A percentile compares a stretch with the other conserved stretches of the same genome.
These are phyloP conservation scores for Cataglyphis albicans DNA, from an alignment of 2,888 invertebrate species.

Conservation along the genomic window DNA sequence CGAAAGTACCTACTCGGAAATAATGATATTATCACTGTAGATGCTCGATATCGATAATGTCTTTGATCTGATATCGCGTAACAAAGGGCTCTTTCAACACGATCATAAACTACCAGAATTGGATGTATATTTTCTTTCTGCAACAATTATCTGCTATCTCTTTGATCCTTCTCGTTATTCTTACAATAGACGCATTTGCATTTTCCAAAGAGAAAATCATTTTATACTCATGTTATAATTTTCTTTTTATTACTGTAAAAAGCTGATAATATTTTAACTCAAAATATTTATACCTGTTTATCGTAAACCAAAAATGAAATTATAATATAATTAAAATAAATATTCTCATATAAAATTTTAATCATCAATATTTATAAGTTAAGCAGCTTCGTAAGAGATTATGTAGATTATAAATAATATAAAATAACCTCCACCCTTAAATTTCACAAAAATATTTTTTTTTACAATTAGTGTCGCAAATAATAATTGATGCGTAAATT, in stretches of 20 bases:
- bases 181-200: not conserved
- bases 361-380: not conserved
- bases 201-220: not conserved
- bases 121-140: constrained; percentile 30
- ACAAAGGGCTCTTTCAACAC: constrained; percentile 29
- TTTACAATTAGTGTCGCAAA: not conserved
- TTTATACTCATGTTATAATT: not conserved
- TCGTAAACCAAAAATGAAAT: not conserved
- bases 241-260: not conserved
- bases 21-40: constrained; percentile 34
- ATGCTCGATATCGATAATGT: constrained; percentile 32
- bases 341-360: not conserved
- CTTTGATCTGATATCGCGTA: constrained; percentile 36
- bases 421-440: not conserved
- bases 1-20: constrained; percentile 22
- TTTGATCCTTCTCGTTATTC: constrained; percentile 39
- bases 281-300: not conserved
- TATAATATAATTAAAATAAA: not conserved
- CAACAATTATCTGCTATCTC: not conserved
- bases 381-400: not conserved
- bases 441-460: not conserved
- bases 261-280: not conserved
- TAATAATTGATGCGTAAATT: constrained; percentile 3
- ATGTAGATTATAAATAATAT: not conserved
- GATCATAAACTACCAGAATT: constrained; percentile 1